Evolutionary conservation across 2,797 vertebrate genomes (phyloP).

Genomic region (Enteromius viviparus): DNA sequence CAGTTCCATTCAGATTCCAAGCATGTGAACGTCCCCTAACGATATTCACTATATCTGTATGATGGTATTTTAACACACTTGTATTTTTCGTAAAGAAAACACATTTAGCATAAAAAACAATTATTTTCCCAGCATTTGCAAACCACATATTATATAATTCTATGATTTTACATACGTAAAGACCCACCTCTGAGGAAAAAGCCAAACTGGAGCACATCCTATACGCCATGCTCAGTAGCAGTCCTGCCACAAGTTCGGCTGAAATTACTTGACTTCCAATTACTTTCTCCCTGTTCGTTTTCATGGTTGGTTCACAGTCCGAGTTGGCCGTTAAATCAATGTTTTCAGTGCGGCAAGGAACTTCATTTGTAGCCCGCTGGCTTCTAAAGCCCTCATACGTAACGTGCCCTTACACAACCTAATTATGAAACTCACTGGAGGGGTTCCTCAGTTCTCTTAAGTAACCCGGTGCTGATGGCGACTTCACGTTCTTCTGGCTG

Average conservation of each 20-base stretch:
- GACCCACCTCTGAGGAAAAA: slow-evolving; percentile 38
- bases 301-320: slow-evolving; percentile 19
- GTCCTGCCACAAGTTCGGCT: slow-evolving; percentile 38
- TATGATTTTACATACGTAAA: background rate
- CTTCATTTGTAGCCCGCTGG: slow-evolving; percentile 11
- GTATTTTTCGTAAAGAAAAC: background rate
- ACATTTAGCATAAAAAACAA: background rate
- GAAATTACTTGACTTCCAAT: slow-evolving; percentile 44
- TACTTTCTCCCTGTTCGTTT: background rate
- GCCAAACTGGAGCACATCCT: slow-evolving; percentile 31
- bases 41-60: background rate
- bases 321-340: background rate
- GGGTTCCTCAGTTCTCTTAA: slow-evolving; percentile 6
- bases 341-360: background rate
- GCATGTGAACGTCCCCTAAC: background rate
- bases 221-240: slow-evolving; percentile 31
- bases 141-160: background rate
- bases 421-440: slow-evolving; percentile 37
- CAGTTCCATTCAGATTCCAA: background rate
- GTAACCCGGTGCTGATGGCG: slow-evolving; percentile 13
- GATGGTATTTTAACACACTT: too few relatives aligned
- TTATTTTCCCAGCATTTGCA: background rate
- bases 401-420: slow-evolving; percentile 42
- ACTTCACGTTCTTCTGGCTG: background rate
- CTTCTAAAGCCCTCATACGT: slow-evolving; percentile 15